These are phyloP conservation scores for Neotoma lepida DNA, from an alignment of 2,113 vertebrate species.

Conservation along the genomic window DNA sequence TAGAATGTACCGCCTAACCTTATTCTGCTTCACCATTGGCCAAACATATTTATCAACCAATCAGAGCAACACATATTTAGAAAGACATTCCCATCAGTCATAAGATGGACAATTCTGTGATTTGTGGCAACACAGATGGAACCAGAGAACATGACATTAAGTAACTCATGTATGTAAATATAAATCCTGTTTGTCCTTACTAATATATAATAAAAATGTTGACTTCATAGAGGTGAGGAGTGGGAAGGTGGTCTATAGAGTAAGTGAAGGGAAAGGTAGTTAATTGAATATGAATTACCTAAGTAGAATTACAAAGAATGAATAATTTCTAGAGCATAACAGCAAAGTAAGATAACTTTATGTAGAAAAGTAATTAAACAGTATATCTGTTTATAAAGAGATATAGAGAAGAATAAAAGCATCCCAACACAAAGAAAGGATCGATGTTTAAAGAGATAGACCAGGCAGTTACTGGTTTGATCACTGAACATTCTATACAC, in stretches of 20 bases:
- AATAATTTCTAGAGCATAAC: not conserved
- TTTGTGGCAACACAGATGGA: not conserved
- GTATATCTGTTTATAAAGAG: not conserved
- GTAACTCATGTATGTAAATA: not conserved
- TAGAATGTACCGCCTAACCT: too few species aligned
- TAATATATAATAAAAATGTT: not conserved
- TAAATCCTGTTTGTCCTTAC: not conserved
- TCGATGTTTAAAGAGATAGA: not conserved
- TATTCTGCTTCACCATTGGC: too few species aligned
- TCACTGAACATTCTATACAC: not conserved
- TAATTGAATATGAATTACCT: not conserved
- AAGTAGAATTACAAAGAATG: not conserved
- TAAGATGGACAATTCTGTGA: not conserved
- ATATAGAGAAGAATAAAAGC: not conserved
- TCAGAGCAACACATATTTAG: too few species aligned
- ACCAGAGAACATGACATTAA: not conserved
- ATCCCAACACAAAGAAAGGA: not conserved
- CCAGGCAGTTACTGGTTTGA: not conserved
- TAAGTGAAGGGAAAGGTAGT: not conserved
- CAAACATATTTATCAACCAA: too few species aligned
- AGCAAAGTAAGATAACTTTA: not conserved
- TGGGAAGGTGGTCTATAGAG: not conserved
- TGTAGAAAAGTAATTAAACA: not conserved
- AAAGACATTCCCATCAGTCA: not conserved
- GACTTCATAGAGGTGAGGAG: not conserved